Evolutionary conservation across 1,140 invertebrate genomes (phyloP), one percentile per base, ranked within the genome.

Genomic region (Drosophila pandora): DNA sequence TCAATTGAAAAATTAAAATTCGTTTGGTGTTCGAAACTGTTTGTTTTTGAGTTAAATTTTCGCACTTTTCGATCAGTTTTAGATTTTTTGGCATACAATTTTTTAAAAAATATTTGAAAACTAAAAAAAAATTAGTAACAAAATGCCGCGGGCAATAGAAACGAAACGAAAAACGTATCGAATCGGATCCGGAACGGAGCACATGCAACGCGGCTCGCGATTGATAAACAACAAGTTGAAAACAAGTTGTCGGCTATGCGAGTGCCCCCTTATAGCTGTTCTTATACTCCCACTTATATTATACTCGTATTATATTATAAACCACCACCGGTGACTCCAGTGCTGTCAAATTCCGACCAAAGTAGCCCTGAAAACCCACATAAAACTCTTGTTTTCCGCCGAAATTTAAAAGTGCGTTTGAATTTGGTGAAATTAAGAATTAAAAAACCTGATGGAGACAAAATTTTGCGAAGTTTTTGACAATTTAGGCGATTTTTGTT

Each of bases 61-160:
- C 12, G 34, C 34, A 37, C 34, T 37, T 37, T 43, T 21, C 13
- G 41, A 8, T 17, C 17, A 43, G 10, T 17, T 17, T 43, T 17
- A 1, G n/a, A 43, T 21, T 41, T 41, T 13, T 41, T 13, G 7
- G 21, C 25, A 45, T 17, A 2, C 1, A 45, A 45, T 21, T 45
- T 21, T 45, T 17, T 9, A 47, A 47, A 10, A 21, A 47, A 23
- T 6, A 37, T 30, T 21, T 48, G 8, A 30, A 12, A 34, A 53
- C 30, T 53, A 13, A 54, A 39, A 22, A 54, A 53, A 53, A 41
- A 43, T 43, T 43, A 37, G 10, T 43, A 41, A 43, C 30, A 37
- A 53, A 68, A 68, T 53, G 50, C 50, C 50, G 50, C 32, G 30
- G 50, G 50, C 50, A 53, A 53, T n/a, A 30, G 50, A 32, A 37